phyloP scores from a whole-genome alignment of 2,113 vertebrate species.

The Ceyx margarethae region DNA sequence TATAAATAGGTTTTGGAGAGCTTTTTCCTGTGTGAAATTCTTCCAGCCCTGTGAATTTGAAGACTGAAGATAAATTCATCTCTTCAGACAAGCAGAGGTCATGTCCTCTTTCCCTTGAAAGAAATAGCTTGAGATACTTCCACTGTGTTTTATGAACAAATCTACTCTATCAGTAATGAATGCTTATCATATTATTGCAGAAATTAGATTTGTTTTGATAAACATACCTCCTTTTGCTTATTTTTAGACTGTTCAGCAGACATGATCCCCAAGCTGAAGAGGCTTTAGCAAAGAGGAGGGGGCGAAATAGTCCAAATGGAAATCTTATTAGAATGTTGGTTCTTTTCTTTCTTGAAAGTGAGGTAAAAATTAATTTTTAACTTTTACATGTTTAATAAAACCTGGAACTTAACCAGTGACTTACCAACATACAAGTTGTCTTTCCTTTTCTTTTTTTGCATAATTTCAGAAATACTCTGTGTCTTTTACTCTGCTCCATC shows the following conservation, averaged over 20 bases:
- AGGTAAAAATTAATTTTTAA: constrained; percentile 81
- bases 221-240: constrained; percentile 41
- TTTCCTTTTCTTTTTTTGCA: not conserved
- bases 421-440: not conserved
- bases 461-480: not conserved
- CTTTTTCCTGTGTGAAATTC: not conserved
- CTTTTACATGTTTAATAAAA: constrained; percentile 17
- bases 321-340: constrained; percentile 99
- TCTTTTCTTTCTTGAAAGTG: constrained; percentile 99
- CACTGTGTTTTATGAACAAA: not conserved
- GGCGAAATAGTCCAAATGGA: constrained; percentile 96
- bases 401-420: not conserved
- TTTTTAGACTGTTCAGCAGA: constrained; percentile 89
- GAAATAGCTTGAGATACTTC: not conserved
- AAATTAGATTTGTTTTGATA: constrained; percentile 7
- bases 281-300: constrained; percentile 94
- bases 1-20: not conserved
- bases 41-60: not conserved
- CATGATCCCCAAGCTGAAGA: constrained; percentile 98
- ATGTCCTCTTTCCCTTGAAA: not conserved
- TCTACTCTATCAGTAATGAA: not conserved
- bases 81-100: not conserved
- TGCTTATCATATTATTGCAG: not conserved
- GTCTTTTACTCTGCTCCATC: not conserved
- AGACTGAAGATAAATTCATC: not conserved